phyloP scores from a whole-genome alignment of 2,113 vertebrate genomes.

The Halichoerus grypus region DNA sequence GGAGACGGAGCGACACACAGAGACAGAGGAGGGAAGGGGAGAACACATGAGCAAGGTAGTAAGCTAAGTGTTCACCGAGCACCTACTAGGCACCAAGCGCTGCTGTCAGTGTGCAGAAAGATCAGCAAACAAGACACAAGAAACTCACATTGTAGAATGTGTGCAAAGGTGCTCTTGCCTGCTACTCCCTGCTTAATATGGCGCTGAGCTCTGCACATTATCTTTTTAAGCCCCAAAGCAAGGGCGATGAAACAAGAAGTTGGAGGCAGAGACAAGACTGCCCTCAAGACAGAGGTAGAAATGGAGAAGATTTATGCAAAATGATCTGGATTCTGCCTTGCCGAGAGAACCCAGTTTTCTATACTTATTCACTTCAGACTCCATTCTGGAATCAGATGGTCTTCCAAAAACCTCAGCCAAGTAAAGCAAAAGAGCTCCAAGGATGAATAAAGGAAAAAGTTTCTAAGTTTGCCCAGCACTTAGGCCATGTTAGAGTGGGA shows the following conservation, averaged over 20 bases:
- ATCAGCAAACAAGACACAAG: background rate
- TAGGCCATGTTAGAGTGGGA: background rate
- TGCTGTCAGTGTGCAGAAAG: background rate
- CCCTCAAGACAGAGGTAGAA: background rate
- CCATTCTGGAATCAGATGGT: background rate
- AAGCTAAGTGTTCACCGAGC: background rate
- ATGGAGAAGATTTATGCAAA: background rate
- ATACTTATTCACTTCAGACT: background rate
- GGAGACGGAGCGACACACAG: background rate
- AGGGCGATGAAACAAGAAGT: background rate
- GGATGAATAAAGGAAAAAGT: conserved; percentile 63
- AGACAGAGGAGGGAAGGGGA: background rate
- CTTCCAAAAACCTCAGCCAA: conserved; percentile 40
- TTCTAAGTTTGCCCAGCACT: conserved; percentile 54
- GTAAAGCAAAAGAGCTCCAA: conserved; percentile 45
- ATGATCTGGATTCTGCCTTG: background rate
- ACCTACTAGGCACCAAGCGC: background rate
- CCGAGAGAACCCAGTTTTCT: background rate
- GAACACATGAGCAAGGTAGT: background rate
- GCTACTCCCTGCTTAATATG: background rate
- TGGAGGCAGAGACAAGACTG: background rate
- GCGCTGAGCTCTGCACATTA: background rate
- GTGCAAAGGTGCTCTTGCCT: background rate
- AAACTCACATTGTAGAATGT: background rate
- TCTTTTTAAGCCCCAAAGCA: background rate